These are phyloP conservation scores for Allacma fusca DNA, from an alignment of 2,888 invertebrate species.

Conservation along the genomic window DNA sequence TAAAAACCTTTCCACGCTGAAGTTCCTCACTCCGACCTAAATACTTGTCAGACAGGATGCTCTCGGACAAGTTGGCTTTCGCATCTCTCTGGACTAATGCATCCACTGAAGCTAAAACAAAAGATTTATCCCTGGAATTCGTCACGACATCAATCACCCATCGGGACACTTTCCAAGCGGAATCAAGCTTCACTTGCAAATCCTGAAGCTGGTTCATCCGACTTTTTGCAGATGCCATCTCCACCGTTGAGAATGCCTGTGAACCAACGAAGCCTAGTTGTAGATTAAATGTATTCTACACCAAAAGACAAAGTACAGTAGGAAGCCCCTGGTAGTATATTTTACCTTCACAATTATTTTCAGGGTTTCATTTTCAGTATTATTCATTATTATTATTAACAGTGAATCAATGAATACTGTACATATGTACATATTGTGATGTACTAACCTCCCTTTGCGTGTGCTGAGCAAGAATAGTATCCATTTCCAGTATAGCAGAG, in stretches of 20 bases:
- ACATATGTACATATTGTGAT: no score
- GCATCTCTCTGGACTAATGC: conserved; percentile 50
- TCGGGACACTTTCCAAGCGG: conserved; percentile 90
- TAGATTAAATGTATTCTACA: no score
- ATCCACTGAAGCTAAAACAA: conserved; percentile 64
- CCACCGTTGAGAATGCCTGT: conserved; percentile 87
- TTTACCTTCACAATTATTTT: no score
- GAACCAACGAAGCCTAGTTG: no score
- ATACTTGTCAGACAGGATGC: conserved; percentile 52
- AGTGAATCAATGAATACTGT: no score
- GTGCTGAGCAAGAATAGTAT: conserved; percentile 89
- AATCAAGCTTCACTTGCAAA: conserved; percentile 83
- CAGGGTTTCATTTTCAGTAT: no score
- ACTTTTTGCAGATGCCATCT: conserved; percentile 85
- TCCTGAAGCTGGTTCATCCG: conserved; percentile 82
- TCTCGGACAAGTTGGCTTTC: conserved; percentile 51
- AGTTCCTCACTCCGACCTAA: conserved; percentile 47
- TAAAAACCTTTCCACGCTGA: conserved; percentile 56
- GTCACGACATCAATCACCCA: conserved; percentile 97
- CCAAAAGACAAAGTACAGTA: no score
- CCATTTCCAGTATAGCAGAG: conserved; percentile 91
- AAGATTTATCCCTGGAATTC: conserved; percentile 83
- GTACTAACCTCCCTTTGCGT: conserved; percentile 78
- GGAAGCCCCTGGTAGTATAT: no score
- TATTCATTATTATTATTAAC: no score